These are phyloP conservation scores for Erpetoichthys calabaricus DNA, from an alignment of 2,797 vertebrate species.

Conservation along the genomic window DNA sequence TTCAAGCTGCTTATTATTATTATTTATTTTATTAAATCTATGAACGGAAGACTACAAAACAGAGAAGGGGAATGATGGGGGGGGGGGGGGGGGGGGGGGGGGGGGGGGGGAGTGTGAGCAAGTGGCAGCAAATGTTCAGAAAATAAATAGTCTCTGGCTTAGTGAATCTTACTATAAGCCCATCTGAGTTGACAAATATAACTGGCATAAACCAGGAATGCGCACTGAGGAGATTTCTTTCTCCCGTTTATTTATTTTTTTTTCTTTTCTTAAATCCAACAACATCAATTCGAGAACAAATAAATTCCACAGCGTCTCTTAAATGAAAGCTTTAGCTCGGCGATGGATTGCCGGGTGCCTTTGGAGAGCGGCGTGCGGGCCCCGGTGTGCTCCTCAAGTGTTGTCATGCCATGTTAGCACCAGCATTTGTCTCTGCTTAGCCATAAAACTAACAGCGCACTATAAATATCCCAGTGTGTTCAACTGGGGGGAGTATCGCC, in stretches of 20 bases:
- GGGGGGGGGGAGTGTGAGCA: conserved; percentile 3
- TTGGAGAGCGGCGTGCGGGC: conserved; percentile 47
- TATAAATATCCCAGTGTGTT: no score
- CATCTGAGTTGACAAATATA: conserved; percentile 16
- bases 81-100: conserved; percentile 23
- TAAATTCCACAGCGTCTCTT: conserved; percentile 30
- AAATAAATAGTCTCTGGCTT: background rate
- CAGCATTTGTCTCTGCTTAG: conserved; percentile 44
- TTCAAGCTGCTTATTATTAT: no score
- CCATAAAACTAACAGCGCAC: conserved; percentile 52
- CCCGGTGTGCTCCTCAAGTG: conserved; percentile 38
- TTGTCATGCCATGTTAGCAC: conserved; percentile 47
- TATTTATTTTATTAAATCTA: no score
- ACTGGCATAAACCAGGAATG: conserved; percentile 21
- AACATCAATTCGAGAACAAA: conserved; percentile 42
- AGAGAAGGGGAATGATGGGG: conserved; percentile 16
- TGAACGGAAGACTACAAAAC: no score
- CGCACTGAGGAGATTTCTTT: conserved; percentile 20
- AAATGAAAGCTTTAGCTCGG: conserved; percentile 28
- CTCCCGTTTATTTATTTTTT: conserved; percentile 9
- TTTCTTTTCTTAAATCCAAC: conserved; percentile 27
- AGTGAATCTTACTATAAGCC: conserved; percentile 17
- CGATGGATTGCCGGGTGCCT: conserved; percentile 49
- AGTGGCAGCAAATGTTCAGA: background rate
- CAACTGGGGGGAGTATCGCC: no score